These are phyloP conservation scores for Lamproptera curius DNA, from an alignment of 2,888 invertebrate species.

Conservation along the genomic window DNA sequence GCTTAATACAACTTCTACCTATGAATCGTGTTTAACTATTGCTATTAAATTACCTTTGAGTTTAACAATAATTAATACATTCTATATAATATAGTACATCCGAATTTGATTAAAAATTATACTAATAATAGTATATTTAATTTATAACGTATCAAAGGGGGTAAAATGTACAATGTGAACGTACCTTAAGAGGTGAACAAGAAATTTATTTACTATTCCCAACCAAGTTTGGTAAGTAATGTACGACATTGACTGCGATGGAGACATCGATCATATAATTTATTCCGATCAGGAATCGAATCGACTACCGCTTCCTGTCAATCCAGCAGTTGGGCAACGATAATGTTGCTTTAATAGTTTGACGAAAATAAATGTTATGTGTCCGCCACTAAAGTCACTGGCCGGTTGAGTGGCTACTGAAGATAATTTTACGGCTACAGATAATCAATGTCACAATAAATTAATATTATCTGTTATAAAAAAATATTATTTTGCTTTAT, in stretches of 20 bases:
- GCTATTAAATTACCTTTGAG: background rate
- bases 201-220: constrained; percentile 38
- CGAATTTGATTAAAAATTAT: background rate
- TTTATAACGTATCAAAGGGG: too few relatives aligned
- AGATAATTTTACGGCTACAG: too few relatives aligned
- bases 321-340: constrained; percentile 41
- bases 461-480: too few relatives aligned
- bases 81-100: background rate
- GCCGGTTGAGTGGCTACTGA: too few relatives aligned
- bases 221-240: constrained; percentile 42
- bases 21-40: background rate
- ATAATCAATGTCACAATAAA: too few relatives aligned
- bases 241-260: constrained; percentile 45
- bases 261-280: constrained; percentile 42
- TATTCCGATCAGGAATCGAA: constrained; percentile 66
- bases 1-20: too few relatives aligned
- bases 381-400: background rate
- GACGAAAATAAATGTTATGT: constrained; percentile 18
- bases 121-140: background rate
- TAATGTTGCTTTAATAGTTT: constrained; percentile 20
- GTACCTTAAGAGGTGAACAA: constrained; percentile 19
- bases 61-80: background rate
- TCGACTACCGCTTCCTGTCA: constrained; percentile 68
- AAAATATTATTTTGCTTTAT: too few relatives aligned
- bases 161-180: constrained; percentile 3